Conservation (phyloP, 2,797 vertebrate species). For the Mormyrus hasselquistii region DNA sequence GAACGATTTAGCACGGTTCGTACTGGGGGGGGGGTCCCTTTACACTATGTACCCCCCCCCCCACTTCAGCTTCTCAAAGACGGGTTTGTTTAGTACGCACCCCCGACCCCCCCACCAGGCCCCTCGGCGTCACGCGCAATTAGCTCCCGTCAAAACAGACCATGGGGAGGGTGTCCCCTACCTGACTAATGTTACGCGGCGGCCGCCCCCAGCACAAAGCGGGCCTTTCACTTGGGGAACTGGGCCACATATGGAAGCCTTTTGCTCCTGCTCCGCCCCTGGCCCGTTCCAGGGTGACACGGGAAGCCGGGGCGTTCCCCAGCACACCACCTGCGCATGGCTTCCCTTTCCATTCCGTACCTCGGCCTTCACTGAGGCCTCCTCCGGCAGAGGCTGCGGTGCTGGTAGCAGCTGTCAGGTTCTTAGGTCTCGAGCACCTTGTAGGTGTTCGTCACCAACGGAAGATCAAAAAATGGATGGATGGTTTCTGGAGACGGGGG, state of each 20-base stretch:
- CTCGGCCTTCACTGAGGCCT: neutral
- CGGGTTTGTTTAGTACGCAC: slow-evolving; percentile 38
- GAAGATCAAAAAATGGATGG: neutral
- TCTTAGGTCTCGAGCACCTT: neutral
- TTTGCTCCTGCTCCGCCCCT: slow-evolving; percentile 47
- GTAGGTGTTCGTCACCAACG: neutral
- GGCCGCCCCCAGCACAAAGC: slow-evolving; percentile 58
- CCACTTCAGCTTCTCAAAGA: slow-evolving; percentile 40
- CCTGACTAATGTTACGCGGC: slow-evolving; percentile 49
- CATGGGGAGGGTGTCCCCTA: slow-evolving; percentile 35
- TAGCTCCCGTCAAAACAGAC: slow-evolving; percentile 55
- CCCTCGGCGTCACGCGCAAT: slow-evolving; percentile 56
- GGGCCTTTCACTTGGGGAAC: slow-evolving; percentile 63
- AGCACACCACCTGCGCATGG: slow-evolving; percentile 33
- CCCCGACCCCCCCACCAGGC: slow-evolving; percentile 32
- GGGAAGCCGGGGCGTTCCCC: slow-evolving; percentile 37
- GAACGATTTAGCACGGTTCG: slow-evolving; percentile 36
- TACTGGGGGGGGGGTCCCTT: slow-evolving; percentile 22
- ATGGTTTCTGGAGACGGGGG: neutral
- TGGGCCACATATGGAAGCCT: slow-evolving; percentile 61
- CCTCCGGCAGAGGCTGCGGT: neutral
- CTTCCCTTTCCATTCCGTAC: neutral
- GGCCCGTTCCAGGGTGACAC: slow-evolving; percentile 20
- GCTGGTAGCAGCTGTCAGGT: neutral
- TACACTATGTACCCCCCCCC: neutral